Evolutionary conservation across 2,888 invertebrate genomes (phyloP).

Genomic region (Hybos culiciformis): DNA sequence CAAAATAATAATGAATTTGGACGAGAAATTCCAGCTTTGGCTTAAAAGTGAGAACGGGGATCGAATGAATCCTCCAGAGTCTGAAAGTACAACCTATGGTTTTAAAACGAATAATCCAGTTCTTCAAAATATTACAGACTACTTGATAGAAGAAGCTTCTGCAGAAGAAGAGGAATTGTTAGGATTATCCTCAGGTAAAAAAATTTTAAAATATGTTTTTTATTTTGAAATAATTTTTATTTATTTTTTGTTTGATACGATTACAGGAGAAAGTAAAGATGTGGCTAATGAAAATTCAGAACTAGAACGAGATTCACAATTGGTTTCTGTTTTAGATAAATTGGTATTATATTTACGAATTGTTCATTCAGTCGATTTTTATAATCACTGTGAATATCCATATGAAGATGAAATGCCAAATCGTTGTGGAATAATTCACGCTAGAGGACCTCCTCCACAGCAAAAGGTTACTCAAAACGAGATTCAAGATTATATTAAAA

Average conservation of each 20-base stretch:
- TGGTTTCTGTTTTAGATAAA: slow-evolving; percentile 59
- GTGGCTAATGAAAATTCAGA: slow-evolving; percentile 37
- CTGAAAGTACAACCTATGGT: slow-evolving; percentile 38
- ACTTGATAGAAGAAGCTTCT: slow-evolving; percentile 93
- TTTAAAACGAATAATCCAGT: slow-evolving; percentile 82
- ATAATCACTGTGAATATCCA: slow-evolving; percentile 97
- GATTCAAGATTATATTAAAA: slow-evolving; percentile 53
- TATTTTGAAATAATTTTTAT: too few relatives aligned
- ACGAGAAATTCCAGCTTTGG: slow-evolving; percentile 75
- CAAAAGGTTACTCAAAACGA: slow-evolving; percentile 49
- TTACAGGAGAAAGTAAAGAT: slow-evolving; percentile 32
- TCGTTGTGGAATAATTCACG: slow-evolving; percentile 95
- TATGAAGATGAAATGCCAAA: slow-evolving; percentile 99
- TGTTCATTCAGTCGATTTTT: slow-evolving; percentile 97
- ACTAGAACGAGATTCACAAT: slow-evolving; percentile 56
- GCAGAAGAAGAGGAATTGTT: slow-evolving; percentile 94
- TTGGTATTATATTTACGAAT: slow-evolving; percentile 86
- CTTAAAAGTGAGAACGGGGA: slow-evolving; percentile 19
- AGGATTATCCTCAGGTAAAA: slow-evolving; percentile 45
- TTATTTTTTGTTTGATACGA: too few relatives aligned
- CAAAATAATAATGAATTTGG: slow-evolving; percentile 80
- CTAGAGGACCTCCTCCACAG: slow-evolving; percentile 74
- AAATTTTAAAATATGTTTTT: too few relatives aligned
- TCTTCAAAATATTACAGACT: slow-evolving; percentile 92
- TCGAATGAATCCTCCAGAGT: neutral